Percentiles rank a stretch among this genome's conserved stretches.
These are phyloP conservation scores for Leptothorax acervorum DNA, from an alignment of 2,888 invertebrate genomes.

Conservation along the genomic window DNA sequence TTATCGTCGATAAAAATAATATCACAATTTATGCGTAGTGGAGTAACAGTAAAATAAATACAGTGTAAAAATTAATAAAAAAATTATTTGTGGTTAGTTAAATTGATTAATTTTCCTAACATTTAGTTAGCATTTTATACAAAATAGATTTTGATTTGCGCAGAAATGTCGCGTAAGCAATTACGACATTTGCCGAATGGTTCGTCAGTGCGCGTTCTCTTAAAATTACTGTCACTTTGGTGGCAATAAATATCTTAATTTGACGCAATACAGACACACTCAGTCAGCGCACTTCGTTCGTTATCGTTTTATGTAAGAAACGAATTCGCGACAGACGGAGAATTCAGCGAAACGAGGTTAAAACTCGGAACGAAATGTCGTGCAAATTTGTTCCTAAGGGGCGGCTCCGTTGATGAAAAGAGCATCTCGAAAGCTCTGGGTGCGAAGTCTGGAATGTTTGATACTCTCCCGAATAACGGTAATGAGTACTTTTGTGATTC, in stretches of 20 bases:
- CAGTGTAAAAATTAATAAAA: neutral
- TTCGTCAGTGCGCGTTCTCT: conserved; percentile 39
- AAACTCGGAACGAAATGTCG: conserved; percentile 72
- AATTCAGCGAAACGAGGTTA: conserved; percentile 72
- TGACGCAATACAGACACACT: conserved; percentile 38
- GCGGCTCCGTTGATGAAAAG: conserved; percentile 67
- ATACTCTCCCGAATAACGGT: conserved; percentile 64
- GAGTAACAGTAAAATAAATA: neutral
- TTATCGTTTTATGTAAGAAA: conserved; percentile 69
- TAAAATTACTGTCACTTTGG: conserved; percentile 39
- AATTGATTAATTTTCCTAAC: neutral
- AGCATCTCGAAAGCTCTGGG: conserved; percentile 38
- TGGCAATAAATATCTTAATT: conserved; percentile 56
- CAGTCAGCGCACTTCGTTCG: conserved; percentile 63
- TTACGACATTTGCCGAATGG: conserved; percentile 37
- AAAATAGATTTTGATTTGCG: conserved; percentile 27
- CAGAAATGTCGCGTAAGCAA: conserved; percentile 24
- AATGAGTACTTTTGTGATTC: conserved; percentile 66
- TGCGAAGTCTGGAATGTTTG: conserved; percentile 62
- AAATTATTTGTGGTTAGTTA: neutral
- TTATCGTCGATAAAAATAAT: neutral
- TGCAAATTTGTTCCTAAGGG: conserved; percentile 69
- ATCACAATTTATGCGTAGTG: neutral
- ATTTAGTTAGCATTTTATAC: conserved; percentile 7
- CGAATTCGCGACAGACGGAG: conserved; percentile 57